Evolutionary conservation across 2,888 invertebrate genomes (phyloP).

Genomic region (Boloria selene): DNA sequence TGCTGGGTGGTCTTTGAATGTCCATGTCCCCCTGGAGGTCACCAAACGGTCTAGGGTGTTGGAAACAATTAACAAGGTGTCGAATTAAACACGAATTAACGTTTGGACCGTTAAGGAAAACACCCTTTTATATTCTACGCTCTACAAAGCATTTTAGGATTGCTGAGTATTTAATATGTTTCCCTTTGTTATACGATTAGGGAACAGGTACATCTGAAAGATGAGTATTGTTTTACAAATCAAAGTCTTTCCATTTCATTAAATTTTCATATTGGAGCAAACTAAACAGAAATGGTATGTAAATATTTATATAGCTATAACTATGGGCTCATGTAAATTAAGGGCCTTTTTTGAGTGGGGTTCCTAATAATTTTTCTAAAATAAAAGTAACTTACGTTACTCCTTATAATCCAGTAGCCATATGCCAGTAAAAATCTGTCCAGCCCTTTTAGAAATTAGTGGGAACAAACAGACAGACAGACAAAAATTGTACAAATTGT

Average conservation of each 20-base stretch:
- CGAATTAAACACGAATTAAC: constrained; percentile 83
- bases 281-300: too few relatives aligned
- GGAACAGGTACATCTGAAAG: constrained; percentile 39
- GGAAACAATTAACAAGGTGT: constrained; percentile 83
- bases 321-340: too few relatives aligned
- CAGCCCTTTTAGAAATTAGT: too few relatives aligned
- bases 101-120: constrained; percentile 78
- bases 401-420: too few relatives aligned
- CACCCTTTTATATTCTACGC: constrained; percentile 80
- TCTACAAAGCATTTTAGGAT: constrained; percentile 79
- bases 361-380: too few relatives aligned
- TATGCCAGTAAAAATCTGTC: too few relatives aligned
- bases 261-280: not conserved
- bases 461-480: too few relatives aligned
- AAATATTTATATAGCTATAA: too few relatives aligned
- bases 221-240: constrained; percentile 23
- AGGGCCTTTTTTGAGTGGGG: too few relatives aligned
- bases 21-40: constrained; percentile 72
- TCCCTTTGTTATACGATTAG: constrained; percentile 70
- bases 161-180: constrained; percentile 80
- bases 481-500: too few relatives aligned
- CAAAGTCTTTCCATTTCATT: constrained; percentile 15
- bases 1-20: constrained; percentile 57
- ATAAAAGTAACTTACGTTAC: too few relatives aligned
- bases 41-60: constrained; percentile 77